These are phyloP conservation scores for Sorex maritimensis DNA, from an alignment of 2,797 vertebrate genomes.

Conservation along the genomic window DNA sequence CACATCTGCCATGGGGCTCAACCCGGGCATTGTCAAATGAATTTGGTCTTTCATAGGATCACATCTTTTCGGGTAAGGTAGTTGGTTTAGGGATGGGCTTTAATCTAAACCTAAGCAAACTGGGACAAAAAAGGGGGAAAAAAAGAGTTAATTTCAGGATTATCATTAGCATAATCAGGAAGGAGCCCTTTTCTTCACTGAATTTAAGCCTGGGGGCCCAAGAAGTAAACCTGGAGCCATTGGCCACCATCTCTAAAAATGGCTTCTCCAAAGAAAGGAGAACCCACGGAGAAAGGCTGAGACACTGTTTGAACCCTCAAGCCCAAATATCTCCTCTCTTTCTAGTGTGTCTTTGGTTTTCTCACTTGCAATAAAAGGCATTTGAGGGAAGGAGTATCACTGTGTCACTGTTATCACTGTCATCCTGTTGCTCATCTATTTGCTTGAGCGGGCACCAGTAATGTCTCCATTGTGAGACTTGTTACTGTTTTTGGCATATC, in stretches of 20 bases:
- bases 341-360: conserved; percentile 17
- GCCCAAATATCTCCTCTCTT: neutral
- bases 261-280: neutral
- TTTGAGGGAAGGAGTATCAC: neutral
- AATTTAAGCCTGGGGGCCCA: neutral
- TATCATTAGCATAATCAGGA: neutral
- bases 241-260: neutral
- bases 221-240: neutral
- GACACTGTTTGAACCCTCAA: neutral
- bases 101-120: neutral
- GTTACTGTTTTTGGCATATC: too few relatives aligned
- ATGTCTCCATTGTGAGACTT: too few relatives aligned
- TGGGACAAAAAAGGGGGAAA: neutral
- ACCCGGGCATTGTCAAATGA: neutral
- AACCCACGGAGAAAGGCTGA: neutral
- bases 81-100: neutral
- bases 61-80: neutral
- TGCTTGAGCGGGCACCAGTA: too few relatives aligned
- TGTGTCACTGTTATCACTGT: too few relatives aligned
- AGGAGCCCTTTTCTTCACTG: neutral
- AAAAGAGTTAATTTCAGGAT: neutral
- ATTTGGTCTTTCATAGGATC: neutral
- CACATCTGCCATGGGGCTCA: neutral
- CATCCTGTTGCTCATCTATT: too few relatives aligned
- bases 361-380: neutral